Evolutionary conservation across 2,797 vertebrate species (phyloP), one percentile per base, ranked within the genome.

Genomic region (Sparidentex hasta): DNA sequence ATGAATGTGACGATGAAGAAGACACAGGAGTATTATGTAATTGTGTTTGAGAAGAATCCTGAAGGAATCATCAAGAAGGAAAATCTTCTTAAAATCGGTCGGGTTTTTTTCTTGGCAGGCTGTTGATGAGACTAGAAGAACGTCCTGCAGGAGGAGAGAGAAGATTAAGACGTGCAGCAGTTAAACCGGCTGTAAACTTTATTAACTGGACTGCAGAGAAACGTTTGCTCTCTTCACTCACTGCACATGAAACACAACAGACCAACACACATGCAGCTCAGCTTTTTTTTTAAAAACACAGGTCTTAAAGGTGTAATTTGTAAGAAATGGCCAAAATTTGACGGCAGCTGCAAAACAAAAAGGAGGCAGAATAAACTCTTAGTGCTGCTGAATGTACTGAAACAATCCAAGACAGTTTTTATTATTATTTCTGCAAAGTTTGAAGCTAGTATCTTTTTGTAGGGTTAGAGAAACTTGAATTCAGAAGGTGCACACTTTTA

Each of bases 101-200:
- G 16, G 55, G 51, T 27, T 27, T 27, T 70, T 72, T 79, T 78
- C 85, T 86, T 88, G 83, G 86, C 76, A 80, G 86, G 59, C 16
- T 66, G 74, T 27, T 50, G 74, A 61, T 33, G 64, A 47, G 51
- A 88, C 94, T 94, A 99, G 95, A 99, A 99, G 94, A 98, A 98
- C 0, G 98, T 99, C 91, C 98, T 99, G 90, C 21, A 84, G 80
- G 23, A 83, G 72, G 82, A 83, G 17, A 82, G 21, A 79, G 44
- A 70, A 33, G 25, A 55, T 68, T 52, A n/a, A 72, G 16, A 57
- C 41, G 7, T 14, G 2, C 48, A 56, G 2, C 0, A 18, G 51
- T 61, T 46, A 17, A 71, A 77, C n/a, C 12, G 50, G 0, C 16
- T 51, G 0, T 58, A 9, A 33, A 33, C 17, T 65, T 51, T 50